Evolutionary conservation across 2,113 vertebrate species (phyloP).

Genomic region (Colistium nudipinnis): DNA sequence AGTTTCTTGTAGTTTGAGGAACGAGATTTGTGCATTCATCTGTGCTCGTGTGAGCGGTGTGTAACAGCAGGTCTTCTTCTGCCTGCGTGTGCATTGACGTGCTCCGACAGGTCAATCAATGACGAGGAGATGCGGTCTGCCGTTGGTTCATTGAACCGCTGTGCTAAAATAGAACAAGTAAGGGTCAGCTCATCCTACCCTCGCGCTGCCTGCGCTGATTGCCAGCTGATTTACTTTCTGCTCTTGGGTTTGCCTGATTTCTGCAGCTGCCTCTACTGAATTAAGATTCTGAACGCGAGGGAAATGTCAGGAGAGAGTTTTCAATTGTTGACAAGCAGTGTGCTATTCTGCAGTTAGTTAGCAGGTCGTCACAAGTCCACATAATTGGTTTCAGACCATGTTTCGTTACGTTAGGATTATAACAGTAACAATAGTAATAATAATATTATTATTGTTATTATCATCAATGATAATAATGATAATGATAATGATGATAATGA

Average conservation of each 20-base stretch:
- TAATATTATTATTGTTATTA: no score
- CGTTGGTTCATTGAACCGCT: conserved; percentile 58
- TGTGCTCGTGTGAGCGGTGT: conserved; percentile 25
- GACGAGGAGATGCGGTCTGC: conserved; percentile 50
- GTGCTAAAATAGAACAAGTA: conserved; percentile 52
- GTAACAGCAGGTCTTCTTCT: conserved; percentile 47
- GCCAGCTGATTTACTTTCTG: conserved; percentile 4
- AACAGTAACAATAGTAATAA: no score
- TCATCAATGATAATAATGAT: no score
- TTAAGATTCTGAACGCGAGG: no score
- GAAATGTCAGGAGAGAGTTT: conserved; percentile 5
- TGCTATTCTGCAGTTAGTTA: background rate
- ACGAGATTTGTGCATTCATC: conserved; percentile 33
- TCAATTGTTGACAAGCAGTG: background rate
- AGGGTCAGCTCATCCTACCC: conserved; percentile 54
- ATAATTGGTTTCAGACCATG: no score
- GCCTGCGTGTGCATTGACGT: conserved; percentile 45
- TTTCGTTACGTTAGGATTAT: no score
- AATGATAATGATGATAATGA: no score
- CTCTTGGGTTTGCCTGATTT: background rate
- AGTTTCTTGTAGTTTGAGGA: conserved; percentile 27
- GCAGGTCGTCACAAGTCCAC: background rate
- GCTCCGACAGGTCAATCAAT: conserved; percentile 74
- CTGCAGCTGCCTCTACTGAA: background rate
- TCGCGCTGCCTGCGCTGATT: conserved; percentile 19